Base-by-base conservation (phyloP, 2,888 invertebrate genomes). In the Ophion ellenae region DNA sequence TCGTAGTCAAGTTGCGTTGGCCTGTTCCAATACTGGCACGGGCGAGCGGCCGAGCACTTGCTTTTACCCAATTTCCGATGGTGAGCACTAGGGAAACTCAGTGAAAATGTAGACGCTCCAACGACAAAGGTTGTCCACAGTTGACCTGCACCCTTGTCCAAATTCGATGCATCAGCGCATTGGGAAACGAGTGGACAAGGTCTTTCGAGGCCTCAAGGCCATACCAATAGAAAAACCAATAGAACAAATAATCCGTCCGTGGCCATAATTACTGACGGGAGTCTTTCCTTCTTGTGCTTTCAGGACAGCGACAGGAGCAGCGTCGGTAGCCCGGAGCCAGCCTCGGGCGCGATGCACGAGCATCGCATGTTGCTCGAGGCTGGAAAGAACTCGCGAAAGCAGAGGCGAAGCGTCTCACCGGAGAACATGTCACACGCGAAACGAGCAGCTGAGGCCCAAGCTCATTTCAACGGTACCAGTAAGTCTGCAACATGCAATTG, bases 401-500 rank as follows among this genome's bases (percentile, higher is more conserved):
- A 91, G 86, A 91, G 92, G 88, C 92, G 91, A 61, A 93, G 92
- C 73, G 91, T 92, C 61, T 93, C 94, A 20, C 94, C 94, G 6
- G 93, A 94, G 71, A 93, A 92, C 88, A 91, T 94, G 79, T 95
- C 95, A 88, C 95, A 95, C 73, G 94, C 94, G 81, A 95, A 95
- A 86, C 94, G 94, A 76, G 95, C 95, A 17, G 95, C 95, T 17
- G 94, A 95, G 63, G 95, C 95, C 45, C 95, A 95, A 87, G 95
- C 96, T 70, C 96, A 96, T 93, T 93, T 96, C 70, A 96, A 96
- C 91, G 96, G 96, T 92, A 95, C 96, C 91, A 96, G 96, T 96
- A 94, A 95, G 96, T 95, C 94, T 69, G 10, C 6, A 78, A 32
- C 9, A 2, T 73, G 2, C 20, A 53, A 53, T 53, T 53, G 17